Conservation (phyloP, 2,113 vertebrate genomes). For the Ameiurus melas region DNA sequence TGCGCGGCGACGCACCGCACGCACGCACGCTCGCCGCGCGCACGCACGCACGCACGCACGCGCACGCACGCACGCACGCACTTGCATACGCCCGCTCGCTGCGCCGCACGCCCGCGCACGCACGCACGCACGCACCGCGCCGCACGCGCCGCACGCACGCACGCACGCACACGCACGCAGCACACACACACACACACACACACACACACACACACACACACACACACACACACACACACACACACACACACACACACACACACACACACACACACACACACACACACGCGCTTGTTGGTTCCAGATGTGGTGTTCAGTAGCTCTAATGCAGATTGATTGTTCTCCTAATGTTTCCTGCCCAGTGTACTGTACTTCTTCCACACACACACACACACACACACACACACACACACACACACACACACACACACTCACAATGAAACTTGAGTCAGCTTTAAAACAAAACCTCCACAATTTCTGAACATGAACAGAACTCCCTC, state of each 20-base stretch:
- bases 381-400: slow-evolving; percentile 14
- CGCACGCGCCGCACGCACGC: no score
- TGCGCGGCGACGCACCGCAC: no score
- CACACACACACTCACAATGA: no score
- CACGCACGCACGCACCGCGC: no score
- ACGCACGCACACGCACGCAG: no score
- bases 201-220: no score
- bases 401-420: background rate
- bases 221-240: background rate
- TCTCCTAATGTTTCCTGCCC: background rate
- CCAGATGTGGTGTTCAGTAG: slow-evolving; percentile 12
- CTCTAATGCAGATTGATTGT: slow-evolving; percentile 3
- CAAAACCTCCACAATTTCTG: background rate
- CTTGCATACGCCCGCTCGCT: background rate
- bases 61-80: no score
- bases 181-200: no score
- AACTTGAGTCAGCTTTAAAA: background rate
- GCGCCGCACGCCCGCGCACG: no score
- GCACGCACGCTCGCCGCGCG: no score
- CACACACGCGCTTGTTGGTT: background rate
- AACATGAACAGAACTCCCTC: background rate
- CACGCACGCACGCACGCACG: no score
- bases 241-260: background rate
- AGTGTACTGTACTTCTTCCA: background rate
- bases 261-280: background rate